Conservation (phyloP, 1,140 invertebrate species). For the Harpegnathos saltator region DNA sequence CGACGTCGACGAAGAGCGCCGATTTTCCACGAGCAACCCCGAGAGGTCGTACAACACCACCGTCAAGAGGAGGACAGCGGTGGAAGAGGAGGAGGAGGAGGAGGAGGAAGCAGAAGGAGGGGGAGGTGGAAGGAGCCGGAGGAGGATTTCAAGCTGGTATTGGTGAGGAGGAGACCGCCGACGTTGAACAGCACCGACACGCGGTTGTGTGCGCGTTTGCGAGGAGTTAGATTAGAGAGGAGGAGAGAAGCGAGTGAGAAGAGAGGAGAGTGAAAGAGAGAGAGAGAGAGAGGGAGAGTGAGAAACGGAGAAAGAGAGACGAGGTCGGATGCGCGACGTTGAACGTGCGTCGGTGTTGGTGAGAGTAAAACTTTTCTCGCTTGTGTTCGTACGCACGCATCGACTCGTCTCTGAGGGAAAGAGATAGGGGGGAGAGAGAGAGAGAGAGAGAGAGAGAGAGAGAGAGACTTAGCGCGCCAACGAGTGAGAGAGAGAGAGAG, state of each 20-base stretch:
- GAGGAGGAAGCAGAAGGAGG: constrained; percentile 72
- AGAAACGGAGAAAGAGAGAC: constrained; percentile 60
- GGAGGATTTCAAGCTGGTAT: constrained; percentile 78
- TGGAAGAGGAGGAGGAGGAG: constrained; percentile 73
- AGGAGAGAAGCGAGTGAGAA: constrained; percentile 57
- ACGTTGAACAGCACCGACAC: constrained; percentile 69
- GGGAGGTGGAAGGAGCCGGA: constrained; percentile 75
- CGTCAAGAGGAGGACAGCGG: constrained; percentile 73
- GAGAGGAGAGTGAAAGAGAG: constrained; percentile 33
- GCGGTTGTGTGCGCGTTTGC: constrained; percentile 70
- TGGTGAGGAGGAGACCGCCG: constrained; percentile 77
- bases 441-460: not conserved
- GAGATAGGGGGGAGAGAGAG: constrained; percentile 33
- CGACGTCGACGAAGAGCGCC: constrained; percentile 76
- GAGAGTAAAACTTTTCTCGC: constrained; percentile 85
- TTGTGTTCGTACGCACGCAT: constrained; percentile 83
- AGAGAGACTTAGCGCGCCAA: too few species aligned
- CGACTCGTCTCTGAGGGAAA: constrained; percentile 79
- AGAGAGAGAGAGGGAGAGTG: not conserved
- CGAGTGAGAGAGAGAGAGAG: constrained; percentile 6
- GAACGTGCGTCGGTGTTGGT: constrained; percentile 75
- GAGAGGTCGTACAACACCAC: constrained; percentile 79
- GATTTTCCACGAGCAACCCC: constrained; percentile 82
- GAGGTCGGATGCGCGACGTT: constrained; percentile 71
- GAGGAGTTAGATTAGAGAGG: constrained; percentile 84